phyloP scores from a whole-genome alignment of 2,113 vertebrate genomes.

The Sciurus niger region DNA sequence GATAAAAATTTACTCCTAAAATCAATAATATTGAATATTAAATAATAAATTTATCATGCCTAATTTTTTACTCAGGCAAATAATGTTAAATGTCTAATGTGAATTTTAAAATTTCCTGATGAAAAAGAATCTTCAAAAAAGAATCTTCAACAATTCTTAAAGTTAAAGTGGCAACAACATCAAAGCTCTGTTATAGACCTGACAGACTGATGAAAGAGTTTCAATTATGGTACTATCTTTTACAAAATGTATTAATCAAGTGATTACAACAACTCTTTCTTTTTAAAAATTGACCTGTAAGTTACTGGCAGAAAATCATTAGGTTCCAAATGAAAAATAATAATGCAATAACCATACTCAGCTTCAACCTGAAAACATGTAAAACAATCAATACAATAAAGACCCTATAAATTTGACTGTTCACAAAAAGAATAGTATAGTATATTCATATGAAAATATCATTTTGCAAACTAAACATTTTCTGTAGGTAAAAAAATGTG shows the following conservation, averaged over 20 bases:
- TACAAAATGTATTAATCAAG: slow-evolving; percentile 83
- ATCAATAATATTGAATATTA: not conserved
- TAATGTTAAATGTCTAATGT: not conserved
- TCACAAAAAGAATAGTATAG: slow-evolving; percentile 70
- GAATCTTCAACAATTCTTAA: slow-evolving; percentile 8
- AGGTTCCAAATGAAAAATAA: slow-evolving; percentile 87
- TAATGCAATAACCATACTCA: slow-evolving; percentile 83
- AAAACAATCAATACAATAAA: slow-evolving; percentile 81
- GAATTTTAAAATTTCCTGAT: not conserved
- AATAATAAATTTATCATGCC: not conserved
- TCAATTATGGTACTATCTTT: slow-evolving; percentile 67
- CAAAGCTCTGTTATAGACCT: slow-evolving; percentile 35
- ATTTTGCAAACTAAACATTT: slow-evolving; percentile 50
- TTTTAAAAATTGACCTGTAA: slow-evolving; percentile 86
- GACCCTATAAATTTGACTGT: slow-evolving; percentile 61
- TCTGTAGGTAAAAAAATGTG: not conserved
- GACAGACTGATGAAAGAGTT: slow-evolving; percentile 74
- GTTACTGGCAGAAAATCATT: slow-evolving; percentile 87
- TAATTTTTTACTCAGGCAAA: slow-evolving; percentile 54
- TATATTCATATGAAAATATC: slow-evolving; percentile 66
- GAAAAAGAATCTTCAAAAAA: slow-evolving; percentile 24
- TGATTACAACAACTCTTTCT: slow-evolving; percentile 61
- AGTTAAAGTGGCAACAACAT: slow-evolving; percentile 54
- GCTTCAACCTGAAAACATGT: slow-evolving; percentile 76
- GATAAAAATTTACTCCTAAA: not conserved